Evolutionary conservation across 1,140 invertebrate species (phyloP).

Genomic region (Drosophila subpulchrella): DNA sequence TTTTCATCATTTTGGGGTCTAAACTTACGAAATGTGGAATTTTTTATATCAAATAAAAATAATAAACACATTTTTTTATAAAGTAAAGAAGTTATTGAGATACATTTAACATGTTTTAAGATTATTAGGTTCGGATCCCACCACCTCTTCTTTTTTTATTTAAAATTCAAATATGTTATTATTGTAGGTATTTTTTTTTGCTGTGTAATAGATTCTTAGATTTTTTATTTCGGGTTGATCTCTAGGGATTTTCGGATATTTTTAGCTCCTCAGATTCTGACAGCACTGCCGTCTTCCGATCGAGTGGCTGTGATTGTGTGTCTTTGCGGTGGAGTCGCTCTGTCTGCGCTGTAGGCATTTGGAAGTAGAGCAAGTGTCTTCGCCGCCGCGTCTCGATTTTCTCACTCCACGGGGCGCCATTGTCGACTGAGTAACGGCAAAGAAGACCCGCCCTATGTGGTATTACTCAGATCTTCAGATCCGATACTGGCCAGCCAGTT

Average conservation of each 20-base stretch:
- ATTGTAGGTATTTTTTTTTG: too few relatives aligned
- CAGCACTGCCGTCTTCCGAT: conserved; percentile 2
- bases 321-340: conserved; percentile 53
- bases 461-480: not conserved
- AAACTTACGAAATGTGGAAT: too few relatives aligned
- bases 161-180: too few relatives aligned
- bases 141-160: too few relatives aligned
- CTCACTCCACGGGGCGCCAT: conserved; percentile 23
- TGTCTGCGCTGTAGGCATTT: conserved; percentile 65
- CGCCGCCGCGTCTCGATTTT: conserved; percentile 22
- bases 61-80: too few relatives aligned
- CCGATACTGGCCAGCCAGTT: not conserved
- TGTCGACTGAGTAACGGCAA: conserved; percentile 4
- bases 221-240: not conserved
- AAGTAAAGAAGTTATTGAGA: too few relatives aligned
- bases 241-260: not conserved
- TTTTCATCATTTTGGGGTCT: too few relatives aligned
- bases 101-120: too few relatives aligned
- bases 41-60: too few relatives aligned
- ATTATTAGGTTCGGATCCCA: too few relatives aligned
- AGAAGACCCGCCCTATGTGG: not conserved
- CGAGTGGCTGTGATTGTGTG: conserved; percentile 12
- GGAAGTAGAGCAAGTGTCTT: conserved; percentile 74
- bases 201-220: too few relatives aligned
- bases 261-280: not conserved